Percentiles rank a stretch among this genome's conserved stretches.
Conservation (phyloP, 2,113 vertebrate genomes). For the Microtus montanus region DNA sequence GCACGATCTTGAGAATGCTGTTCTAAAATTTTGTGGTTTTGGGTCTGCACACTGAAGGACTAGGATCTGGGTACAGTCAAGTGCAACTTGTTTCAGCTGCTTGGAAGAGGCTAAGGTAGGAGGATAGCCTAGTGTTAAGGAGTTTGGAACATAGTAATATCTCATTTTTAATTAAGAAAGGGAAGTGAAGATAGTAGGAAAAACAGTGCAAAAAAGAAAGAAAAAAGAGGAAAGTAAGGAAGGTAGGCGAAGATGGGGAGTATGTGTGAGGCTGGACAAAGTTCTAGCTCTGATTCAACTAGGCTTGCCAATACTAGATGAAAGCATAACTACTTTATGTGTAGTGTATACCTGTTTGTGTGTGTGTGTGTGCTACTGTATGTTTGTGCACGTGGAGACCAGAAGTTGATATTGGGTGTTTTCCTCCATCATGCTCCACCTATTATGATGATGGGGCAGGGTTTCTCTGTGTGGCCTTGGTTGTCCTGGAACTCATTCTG, state of each 20-base stretch:
- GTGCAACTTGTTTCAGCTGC: background rate
- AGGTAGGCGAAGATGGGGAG: accelerated
- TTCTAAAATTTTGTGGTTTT: constrained; percentile 23
- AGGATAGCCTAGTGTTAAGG: background rate
- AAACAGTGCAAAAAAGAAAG: background rate
- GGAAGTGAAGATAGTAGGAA: background rate
- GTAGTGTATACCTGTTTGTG: background rate
- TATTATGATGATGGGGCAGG: background rate
- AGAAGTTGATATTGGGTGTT: background rate
- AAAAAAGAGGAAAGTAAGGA: background rate
- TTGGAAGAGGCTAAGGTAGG: background rate
- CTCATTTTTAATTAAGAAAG: background rate
- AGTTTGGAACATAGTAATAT: background rate
- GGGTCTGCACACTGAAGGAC: constrained; percentile 5
- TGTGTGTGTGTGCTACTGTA: background rate
- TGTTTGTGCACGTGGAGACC: background rate
- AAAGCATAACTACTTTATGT: background rate
- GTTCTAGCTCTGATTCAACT: background rate
- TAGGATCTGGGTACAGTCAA: background rate
- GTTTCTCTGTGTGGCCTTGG: background rate
- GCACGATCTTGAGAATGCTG: background rate
- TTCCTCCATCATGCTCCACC: background rate
- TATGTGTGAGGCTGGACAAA: background rate
- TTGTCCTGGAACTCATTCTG: background rate
- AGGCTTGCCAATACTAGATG: background rate